phyloP scores from a whole-genome alignment of 2,888 invertebrate species.

The Cephus rjabovi region DNA sequence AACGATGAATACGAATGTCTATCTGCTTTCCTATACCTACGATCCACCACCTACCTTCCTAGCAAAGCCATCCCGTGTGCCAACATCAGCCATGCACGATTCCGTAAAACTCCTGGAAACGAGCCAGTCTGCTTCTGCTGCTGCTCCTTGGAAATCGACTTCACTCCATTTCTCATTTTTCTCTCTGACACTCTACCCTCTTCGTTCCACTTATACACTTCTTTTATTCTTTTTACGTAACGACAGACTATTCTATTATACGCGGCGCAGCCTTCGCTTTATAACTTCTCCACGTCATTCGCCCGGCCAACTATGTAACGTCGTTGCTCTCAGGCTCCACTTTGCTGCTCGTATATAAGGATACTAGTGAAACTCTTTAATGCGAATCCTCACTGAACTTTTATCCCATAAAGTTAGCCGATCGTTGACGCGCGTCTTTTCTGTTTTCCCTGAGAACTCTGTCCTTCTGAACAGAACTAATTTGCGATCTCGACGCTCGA shows the following conservation, averaged over 20 bases:
- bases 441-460: not conserved
- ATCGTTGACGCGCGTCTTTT: not conserved
- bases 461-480: not conserved
- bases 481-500: not conserved
- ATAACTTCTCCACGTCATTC: not conserved
- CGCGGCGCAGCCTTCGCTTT: not conserved
- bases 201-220: not conserved
- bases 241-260: not conserved
- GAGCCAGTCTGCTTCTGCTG: conserved; percentile 26
- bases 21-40: conserved; percentile 1
- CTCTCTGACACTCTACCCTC: not conserved
- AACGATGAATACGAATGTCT: conserved; percentile 32
- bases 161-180: not conserved
- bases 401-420: not conserved
- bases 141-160: not conserved
- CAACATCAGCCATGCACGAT: not conserved
- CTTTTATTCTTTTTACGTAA: not conserved
- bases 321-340: not conserved
- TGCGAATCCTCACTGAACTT: not conserved
- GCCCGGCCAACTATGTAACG: not conserved
- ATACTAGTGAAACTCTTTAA: not conserved
- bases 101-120: conserved; percentile 20
- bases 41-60: conserved; percentile 5
- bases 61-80: not conserved
- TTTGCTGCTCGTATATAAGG: not conserved